Evolutionary conservation across 2,888 invertebrate genomes (phyloP), one percentile per base, ranked within the genome.

Genomic region (Dasysyrphus tricinctus): DNA sequence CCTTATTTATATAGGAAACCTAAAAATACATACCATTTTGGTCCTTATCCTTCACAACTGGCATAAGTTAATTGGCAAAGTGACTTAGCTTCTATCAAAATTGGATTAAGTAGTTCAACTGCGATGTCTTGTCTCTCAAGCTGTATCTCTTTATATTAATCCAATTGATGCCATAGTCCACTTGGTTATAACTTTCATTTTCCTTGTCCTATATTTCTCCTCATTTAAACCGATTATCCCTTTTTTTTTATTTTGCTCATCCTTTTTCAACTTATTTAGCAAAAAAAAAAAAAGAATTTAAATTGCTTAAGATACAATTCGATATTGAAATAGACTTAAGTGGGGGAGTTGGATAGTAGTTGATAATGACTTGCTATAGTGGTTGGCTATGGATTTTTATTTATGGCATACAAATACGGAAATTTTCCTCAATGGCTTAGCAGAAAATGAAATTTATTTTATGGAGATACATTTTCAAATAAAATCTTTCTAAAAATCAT

Each of bases 171-270:
- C 24, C 24, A 24, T 24, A 57, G 16, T 12, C 47, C 47, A 76
- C 67, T 76, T 76, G 67, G 12, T 76, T 59, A 34, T 34, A 76
- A 57, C 65, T 76, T 67, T 76, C 67, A 57, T 44, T 76, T 67
- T 76, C 29, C 47, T 34, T 57, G n/a, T 76, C 2, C 29, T 57
- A 47, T 57, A 29, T 57, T 37, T 57, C 11, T 76, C 39, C 67
- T 34, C 37, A 29, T 67, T 57, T 76, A 67, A 76, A 76, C 67
- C 57, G 47, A 76, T 82, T 82, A 82, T 82, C 82, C 73, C 47
- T 73, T 73, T 63, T 63, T 73, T 73, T 63, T 63, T 63, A 0
- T 44, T 6, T 9, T 42, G 11, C 24, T 56, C 44, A 39, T 39
- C 14, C n/a, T 34, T 11, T 49, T 24, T 14, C 42, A 7, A 59